phyloP scores from a whole-genome alignment of 1,140 invertebrate genomes.

The Trichonephila clavipes region DNA sequence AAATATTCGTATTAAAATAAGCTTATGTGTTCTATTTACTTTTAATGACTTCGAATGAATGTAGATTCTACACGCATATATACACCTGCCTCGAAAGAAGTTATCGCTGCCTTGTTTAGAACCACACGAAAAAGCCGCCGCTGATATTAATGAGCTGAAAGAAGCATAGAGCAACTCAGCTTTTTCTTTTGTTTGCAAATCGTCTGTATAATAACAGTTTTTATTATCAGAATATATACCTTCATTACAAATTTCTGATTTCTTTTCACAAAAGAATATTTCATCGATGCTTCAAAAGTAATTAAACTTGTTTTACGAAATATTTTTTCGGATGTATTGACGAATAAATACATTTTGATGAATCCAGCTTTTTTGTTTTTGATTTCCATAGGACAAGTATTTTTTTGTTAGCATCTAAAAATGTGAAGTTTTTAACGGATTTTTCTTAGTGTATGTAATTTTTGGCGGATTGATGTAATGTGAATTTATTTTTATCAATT shows the following conservation, averaged over 20 bases:
- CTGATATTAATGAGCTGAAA: constrained; percentile 13
- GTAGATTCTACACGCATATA: not conserved
- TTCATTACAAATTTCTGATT: not conserved
- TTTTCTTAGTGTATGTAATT: too few species aligned
- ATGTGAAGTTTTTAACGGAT: too few species aligned
- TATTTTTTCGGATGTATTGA: not conserved
- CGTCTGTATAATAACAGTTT: not conserved
- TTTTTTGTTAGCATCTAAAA: too few species aligned
- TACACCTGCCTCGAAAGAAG: not conserved
- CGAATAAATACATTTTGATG: too few species aligned
- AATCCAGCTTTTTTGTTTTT: too few species aligned
- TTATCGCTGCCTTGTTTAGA: not conserved
- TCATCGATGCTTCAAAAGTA: not conserved
- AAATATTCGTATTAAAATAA: constrained; percentile 36
- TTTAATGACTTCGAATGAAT: constrained; percentile 11
- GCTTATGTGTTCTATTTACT: not conserved
- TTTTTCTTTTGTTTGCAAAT: constrained; percentile 9
- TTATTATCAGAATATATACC: not conserved
- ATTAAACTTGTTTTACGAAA: not conserved
- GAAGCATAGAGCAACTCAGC: not conserved
- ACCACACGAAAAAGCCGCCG: not conserved
- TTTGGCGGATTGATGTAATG: too few species aligned
- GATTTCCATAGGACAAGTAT: too few species aligned
- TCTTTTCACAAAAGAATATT: not conserved
- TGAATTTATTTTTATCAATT: too few species aligned